Base-by-base conservation (phyloP, 2,888 invertebrate species). In the Encarsia formosa region DNA sequence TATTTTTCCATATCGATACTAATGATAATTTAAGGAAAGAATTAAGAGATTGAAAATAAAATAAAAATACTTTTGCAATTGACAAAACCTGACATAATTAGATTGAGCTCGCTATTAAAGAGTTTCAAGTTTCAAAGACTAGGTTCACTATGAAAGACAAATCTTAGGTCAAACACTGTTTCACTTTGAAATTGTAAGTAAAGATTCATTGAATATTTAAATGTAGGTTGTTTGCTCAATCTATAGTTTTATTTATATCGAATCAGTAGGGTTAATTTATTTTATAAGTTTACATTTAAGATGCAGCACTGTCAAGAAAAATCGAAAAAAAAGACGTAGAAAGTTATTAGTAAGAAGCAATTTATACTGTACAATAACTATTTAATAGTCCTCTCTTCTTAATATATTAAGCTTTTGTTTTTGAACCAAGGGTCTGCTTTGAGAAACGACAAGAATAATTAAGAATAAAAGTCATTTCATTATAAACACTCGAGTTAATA, bases 1-100 rank as follows among this genome's bases (percentile, higher is more conserved):
- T 57, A 57, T 57, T 57, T 57, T 57, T 57, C 57, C 57, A 57
- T 57, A 57, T 57, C 54, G 54, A 57, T 57, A 57, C 51, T 53
- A 50, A 52, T 57, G 54, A 54, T 54, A 40, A 40, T 40, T 40
- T 52, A 54, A 57, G 51, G 49, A 37, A 52, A 57, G 43, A 35
- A 52, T 54, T 54, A 52, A 54, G 47, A 54, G 38, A 49, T 52
- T 26, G 29, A 46, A 56, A 39, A 15, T 18, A 39, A 19, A 39
- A 19, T 13, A 39, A 39, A 29, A 35, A 57, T 54, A 57, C 56
- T 57, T 57, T 57, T 57, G 56, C 56, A 57, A 53, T 57, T 45
- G 48, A 57, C 42, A 51, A 57, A 52, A 46, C 35, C 20, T 38
- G 42, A 56, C 47, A 52, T 39, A 37, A 16, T 53, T 56, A 53